phyloP scores from a whole-genome alignment of 2,888 invertebrate genomes.

The Eupelmus urozonus region DNA sequence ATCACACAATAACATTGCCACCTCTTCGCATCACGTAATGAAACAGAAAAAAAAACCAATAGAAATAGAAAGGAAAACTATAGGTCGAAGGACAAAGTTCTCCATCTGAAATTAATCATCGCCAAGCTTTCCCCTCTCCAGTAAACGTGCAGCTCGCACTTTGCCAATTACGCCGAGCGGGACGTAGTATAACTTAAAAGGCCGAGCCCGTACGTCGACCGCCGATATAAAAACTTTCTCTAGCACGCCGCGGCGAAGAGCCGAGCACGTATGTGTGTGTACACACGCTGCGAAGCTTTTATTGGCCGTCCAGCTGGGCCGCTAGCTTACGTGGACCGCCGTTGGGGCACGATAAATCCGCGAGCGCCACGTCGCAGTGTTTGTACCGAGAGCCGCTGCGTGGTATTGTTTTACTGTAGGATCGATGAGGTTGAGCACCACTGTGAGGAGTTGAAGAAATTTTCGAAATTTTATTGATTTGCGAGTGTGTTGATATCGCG shows the following conservation, averaged over 20 bases:
- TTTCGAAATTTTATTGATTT: too few relatives aligned
- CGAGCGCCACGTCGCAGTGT: conserved; percentile 45
- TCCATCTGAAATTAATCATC: conserved; percentile 56
- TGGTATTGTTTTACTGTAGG: too few relatives aligned
- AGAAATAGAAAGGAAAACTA: conserved; percentile 7
- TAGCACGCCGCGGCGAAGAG: not conserved
- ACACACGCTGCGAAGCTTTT: conserved; percentile 22
- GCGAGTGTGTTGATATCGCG: too few relatives aligned
- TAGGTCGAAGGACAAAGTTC: conserved; percentile 51
- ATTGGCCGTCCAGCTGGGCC: conserved; percentile 47
- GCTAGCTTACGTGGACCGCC: conserved; percentile 27
- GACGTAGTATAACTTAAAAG: conserved; percentile 49
- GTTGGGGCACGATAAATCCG: conserved; percentile 42
- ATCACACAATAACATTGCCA: too few relatives aligned
- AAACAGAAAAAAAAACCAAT: conserved; percentile 4
- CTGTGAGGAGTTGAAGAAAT: too few relatives aligned
- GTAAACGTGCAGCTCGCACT: conserved; percentile 53
- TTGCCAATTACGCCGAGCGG: conserved; percentile 51
- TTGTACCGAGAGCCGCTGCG: not conserved
- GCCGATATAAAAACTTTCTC: conserved; percentile 51
- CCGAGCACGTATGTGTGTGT: not conserved
- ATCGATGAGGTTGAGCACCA: too few relatives aligned
- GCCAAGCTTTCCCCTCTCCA: not conserved
- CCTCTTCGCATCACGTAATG: too few relatives aligned
- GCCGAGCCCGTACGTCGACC: conserved; percentile 27